A percentile compares a stretch with the other conserved stretches of the same genome.
Conservation (phyloP, 2,888 invertebrate genomes). For the Conus canariensis region DNA sequence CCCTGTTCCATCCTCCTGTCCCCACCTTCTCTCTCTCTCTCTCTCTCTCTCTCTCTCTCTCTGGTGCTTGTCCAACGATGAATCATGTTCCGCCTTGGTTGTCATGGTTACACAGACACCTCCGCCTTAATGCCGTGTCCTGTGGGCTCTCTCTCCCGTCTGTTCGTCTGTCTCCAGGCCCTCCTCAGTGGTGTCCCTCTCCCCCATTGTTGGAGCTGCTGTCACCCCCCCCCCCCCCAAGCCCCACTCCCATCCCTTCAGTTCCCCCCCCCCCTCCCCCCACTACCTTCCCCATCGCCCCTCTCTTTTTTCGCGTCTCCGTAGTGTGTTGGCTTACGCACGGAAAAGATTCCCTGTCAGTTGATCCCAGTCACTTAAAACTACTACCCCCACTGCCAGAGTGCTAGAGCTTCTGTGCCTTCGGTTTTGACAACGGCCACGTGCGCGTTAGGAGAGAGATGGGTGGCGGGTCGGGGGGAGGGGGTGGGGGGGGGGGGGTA, state of each 20-base stretch:
- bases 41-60: background rate
- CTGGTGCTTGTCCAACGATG: conserved; percentile 35
- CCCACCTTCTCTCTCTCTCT: background rate
- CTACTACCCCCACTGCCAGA: too few species aligned
- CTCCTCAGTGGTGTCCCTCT: background rate
- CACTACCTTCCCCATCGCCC: conserved; percentile 11
- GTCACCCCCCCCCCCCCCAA: too few species aligned
- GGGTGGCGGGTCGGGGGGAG: background rate
- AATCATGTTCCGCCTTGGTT: conserved; percentile 39
- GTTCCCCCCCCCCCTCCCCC: background rate
- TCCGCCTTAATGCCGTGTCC: background rate
- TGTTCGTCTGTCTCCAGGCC: background rate
- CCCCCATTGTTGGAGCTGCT: too few species aligned
- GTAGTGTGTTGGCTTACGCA: background rate
- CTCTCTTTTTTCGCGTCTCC: background rate
- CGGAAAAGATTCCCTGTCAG: background rate
- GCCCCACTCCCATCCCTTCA: too few species aligned
- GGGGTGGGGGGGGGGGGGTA: background rate
- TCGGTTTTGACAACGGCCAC: background rate
- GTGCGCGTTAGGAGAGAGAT: background rate
- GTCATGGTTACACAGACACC: conserved; percentile 31
- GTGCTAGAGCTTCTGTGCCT: too few species aligned
- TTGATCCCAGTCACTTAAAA: background rate
- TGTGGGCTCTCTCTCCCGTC: background rate
- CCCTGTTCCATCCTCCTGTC: background rate